Percentiles rank a stretch among this genome's conserved stretches.
Evolutionary conservation across 2,888 invertebrate genomes (phyloP).

Genomic region (Drosophila birchii): DNA sequence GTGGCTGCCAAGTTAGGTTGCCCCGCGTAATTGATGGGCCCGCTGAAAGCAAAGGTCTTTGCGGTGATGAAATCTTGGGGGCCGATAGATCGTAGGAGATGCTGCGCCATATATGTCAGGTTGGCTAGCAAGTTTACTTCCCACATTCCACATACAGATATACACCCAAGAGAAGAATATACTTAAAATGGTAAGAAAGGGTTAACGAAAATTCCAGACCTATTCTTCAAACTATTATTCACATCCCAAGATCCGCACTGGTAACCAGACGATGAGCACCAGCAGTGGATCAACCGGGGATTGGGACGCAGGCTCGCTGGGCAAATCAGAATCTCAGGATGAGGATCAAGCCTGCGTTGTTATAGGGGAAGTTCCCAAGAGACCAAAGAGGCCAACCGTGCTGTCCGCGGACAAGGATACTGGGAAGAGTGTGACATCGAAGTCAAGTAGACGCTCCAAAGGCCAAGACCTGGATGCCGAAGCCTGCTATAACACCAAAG

Average conservation of each 20-base stretch:
- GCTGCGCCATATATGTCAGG: slow-evolving; percentile 60
- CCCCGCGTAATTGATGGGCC: slow-evolving; percentile 53
- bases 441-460: slow-evolving; percentile 25
- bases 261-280: neutral
- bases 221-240: neutral
- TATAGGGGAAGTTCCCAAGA: neutral
- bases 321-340: neutral
- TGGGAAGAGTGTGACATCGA: neutral
- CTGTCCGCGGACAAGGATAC: neutral
- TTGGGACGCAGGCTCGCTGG: neutral
- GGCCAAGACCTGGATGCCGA: slow-evolving; percentile 20
- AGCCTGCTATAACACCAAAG: neutral
- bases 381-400: neutral
- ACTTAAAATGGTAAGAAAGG: slow-evolving; percentile 23
- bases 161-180: slow-evolving; percentile 13
- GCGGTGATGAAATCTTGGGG: slow-evolving; percentile 54
- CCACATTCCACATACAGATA: slow-evolving; percentile 14
- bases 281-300: neutral
- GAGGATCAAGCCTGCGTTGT: neutral
- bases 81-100: slow-evolving; percentile 27
- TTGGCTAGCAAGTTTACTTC: neutral
- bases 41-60: slow-evolving; percentile 67
- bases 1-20: slow-evolving; percentile 64
- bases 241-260: neutral
- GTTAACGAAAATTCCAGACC: neutral